Conservation (phyloP, 2,797 vertebrate genomes). For the Denticeps clupeoides region DNA sequence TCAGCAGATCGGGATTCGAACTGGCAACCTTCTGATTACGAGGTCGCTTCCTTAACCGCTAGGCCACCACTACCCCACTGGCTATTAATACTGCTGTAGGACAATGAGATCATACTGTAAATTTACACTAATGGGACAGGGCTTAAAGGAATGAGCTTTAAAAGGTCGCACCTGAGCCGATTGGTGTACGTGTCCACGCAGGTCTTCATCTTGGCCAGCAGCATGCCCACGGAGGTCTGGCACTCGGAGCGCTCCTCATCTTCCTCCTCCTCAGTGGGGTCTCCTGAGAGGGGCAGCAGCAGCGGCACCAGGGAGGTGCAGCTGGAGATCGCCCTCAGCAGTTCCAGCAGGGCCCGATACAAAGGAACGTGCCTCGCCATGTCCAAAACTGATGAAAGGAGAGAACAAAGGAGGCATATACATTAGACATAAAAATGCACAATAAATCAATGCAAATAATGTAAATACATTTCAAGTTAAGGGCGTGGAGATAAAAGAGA, state of each 20-base stretch:
- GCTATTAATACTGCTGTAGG: too few relatives aligned
- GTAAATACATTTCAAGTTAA: too few relatives aligned
- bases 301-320: constrained; percentile 84
- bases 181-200: constrained; percentile 98
- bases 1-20: too few relatives aligned
- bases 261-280: constrained; percentile 70
- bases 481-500: too few relatives aligned
- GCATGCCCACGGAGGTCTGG: constrained; percentile 86
- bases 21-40: too few relatives aligned
- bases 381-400: constrained; percentile 70
- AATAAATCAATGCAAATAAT: too few relatives aligned
- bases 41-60: too few relatives aligned
- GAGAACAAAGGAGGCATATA: neutral
- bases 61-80: too few relatives aligned
- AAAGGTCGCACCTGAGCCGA: constrained; percentile 77
- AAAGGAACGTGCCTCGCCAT: constrained; percentile 97
- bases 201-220: constrained; percentile 98
- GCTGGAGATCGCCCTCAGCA: constrained; percentile 89
- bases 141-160: too few relatives aligned
- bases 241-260: constrained; percentile 83
- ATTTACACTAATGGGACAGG: too few relatives aligned
- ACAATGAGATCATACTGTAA: too few relatives aligned
- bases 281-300: constrained; percentile 80
- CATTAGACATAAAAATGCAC: too few relatives aligned
- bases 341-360: constrained; percentile 84